phyloP scores from a whole-genome alignment of 92 coral and sea anemone species.

The Paragorgia papillata region DNA sequence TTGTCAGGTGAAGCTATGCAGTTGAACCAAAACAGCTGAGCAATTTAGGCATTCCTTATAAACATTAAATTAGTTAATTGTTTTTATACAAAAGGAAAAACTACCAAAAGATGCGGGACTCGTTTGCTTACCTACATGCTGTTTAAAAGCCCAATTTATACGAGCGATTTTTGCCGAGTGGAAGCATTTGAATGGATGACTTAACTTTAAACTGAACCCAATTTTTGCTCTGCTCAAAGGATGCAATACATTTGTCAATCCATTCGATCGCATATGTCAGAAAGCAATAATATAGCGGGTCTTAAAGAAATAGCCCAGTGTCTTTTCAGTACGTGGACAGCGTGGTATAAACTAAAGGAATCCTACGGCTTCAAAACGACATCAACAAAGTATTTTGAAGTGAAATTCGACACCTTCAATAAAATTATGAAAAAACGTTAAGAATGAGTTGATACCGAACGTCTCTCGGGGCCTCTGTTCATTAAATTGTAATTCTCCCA shows the following conservation, averaged over 20 bases:
- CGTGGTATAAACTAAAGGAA: neutral
- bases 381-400: too few relatives aligned
- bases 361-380: too few relatives aligned
- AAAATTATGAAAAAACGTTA: neutral
- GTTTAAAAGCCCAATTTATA: too few relatives aligned
- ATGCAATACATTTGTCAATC: too few relatives aligned
- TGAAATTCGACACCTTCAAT: constrained; percentile 1
- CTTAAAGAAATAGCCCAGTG: neutral
- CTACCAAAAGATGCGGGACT: neutral
- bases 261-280: too few relatives aligned
- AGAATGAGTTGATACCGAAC: neutral
- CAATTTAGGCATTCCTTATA: constrained; percentile 6
- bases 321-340: neutral
- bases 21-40: too few relatives aligned
- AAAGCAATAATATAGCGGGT: too few relatives aligned
- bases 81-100: constrained; percentile 1
- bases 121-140: neutral
- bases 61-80: neutral
- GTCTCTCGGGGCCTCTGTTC: constrained; percentile 35
- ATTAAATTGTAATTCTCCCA: constrained; percentile 20
- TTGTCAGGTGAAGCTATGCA: too few relatives aligned
- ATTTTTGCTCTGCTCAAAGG: too few relatives aligned
- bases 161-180: too few relatives aligned
- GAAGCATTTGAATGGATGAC: too few relatives aligned
- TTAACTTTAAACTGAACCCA: too few relatives aligned